Evolutionary conservation across 1,140 invertebrate genomes (phyloP).

Genomic region (Aphelenchoides fujianensis): DNA sequence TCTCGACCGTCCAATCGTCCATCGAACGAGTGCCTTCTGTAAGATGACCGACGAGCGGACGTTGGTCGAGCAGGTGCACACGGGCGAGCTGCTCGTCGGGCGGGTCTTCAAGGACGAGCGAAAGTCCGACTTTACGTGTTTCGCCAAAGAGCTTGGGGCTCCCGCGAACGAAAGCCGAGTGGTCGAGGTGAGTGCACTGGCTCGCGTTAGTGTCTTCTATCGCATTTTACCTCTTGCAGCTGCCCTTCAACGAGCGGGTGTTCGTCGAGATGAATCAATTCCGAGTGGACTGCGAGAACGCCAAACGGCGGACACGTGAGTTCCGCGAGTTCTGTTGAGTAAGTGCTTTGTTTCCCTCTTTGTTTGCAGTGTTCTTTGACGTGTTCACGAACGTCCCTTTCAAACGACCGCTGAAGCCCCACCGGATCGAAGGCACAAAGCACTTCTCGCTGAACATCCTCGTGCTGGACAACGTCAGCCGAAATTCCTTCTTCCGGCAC

Average conservation of each 20-base stretch:
- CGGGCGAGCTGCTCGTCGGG: neutral
- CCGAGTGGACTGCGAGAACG: neutral
- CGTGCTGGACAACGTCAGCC: conserved; percentile 43
- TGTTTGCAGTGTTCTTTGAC: neutral
- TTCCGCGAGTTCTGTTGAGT: no score
- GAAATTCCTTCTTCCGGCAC: conserved; percentile 48
- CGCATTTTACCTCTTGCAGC: neutral
- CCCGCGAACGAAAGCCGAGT: neutral
- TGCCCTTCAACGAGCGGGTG: neutral
- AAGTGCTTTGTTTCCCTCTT: no score
- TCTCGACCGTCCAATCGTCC: neutral
- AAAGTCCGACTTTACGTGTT: neutral
- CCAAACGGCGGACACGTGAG: neutral
- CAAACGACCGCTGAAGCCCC: neutral
- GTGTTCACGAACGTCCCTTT: neutral
- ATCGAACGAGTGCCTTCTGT: neutral
- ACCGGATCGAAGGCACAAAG: neutral
- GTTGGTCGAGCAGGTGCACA: neutral
- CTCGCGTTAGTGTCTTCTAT: neutral
- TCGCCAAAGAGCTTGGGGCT: neutral
- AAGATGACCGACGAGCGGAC: neutral
- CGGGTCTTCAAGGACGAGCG: neutral
- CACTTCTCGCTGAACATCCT: conserved; percentile 26
- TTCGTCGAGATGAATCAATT: neutral
- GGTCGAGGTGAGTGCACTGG: neutral